Percentiles rank a stretch among this genome's conserved stretches.
Conservation (phyloP, 2,888 invertebrate genomes). For the Exephanes ischioxanthus region DNA sequence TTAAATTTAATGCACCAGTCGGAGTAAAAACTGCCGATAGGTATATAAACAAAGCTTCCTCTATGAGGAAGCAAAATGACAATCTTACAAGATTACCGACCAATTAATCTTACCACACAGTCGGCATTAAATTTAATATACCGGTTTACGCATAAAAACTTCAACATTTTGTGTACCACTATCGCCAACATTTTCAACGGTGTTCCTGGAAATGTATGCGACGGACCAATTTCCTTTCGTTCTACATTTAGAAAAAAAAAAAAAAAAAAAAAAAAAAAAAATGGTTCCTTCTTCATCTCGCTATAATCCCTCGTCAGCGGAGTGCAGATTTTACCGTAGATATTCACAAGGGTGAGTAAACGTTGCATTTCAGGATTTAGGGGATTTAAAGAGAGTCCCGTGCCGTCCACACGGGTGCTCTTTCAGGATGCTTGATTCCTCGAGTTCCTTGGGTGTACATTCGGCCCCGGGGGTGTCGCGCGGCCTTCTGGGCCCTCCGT, state of each 20-base stretch:
- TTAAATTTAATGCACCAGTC: too few species aligned
- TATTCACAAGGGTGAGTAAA: not conserved
- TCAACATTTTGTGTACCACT: too few species aligned
- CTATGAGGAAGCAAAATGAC: too few species aligned
- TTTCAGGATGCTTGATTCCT: slow-evolving; percentile 23
- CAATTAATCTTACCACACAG: too few species aligned
- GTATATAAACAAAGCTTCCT: too few species aligned
- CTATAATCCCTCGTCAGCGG: not conserved
- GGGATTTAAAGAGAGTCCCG: slow-evolving; percentile 3
- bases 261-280: not conserved
- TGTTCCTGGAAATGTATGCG: not conserved
- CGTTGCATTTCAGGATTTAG: slow-evolving; percentile 21
- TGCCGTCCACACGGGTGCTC: not conserved
- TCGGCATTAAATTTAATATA: too few species aligned
- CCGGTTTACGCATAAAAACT: too few species aligned
- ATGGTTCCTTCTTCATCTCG: not conserved
- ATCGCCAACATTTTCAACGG: too few species aligned
- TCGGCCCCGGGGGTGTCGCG: slow-evolving; percentile 21
- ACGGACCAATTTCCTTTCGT: not conserved
- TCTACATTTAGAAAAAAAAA: not conserved
- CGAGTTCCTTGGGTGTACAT: slow-evolving; percentile 16
- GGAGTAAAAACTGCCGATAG: too few species aligned
- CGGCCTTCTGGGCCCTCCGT: slow-evolving; percentile 10
- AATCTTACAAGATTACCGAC: too few species aligned
- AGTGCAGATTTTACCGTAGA: not conserved